These are phyloP conservation scores for Sarcophaga subvicina DNA, from an alignment of 2,888 invertebrate genomes.

Conservation along the genomic window DNA sequence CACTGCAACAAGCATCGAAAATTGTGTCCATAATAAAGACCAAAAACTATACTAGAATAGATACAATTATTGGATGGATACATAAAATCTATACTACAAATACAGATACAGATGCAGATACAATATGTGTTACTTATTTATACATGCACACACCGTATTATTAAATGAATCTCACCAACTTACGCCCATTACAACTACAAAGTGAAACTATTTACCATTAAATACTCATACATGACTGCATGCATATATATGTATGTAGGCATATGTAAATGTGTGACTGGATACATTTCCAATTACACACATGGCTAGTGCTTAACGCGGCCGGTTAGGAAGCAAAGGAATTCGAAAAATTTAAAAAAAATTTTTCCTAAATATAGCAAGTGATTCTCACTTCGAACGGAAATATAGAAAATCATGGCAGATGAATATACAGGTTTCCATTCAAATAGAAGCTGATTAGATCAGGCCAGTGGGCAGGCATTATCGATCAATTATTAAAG, in stretches of 20 bases:
- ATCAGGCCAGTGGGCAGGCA: no score
- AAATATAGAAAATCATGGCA: no score
- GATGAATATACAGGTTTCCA: no score
- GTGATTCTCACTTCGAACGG: no score
- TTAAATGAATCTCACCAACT: neutral
- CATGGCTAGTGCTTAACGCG: no score
- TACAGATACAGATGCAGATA: neutral
- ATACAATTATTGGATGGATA: neutral
- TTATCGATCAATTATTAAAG: no score
- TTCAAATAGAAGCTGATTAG: no score
- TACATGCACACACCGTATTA: neutral
- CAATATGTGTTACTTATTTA: neutral
- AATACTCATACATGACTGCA: neutral
- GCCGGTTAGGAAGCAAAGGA: no score
- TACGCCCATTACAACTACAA: slow-evolving; percentile 23
- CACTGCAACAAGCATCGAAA: slow-evolving; percentile 58
- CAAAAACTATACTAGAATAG: slow-evolving; percentile 25
- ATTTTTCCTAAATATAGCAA: no score
- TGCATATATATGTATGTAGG: neutral
- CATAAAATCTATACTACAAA: neutral
- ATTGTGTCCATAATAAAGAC: slow-evolving; percentile 41
- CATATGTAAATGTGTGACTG: slow-evolving; percentile 3
- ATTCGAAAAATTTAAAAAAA: no score
- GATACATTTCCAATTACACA: neutral
- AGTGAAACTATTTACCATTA: slow-evolving; percentile 9